These are phyloP conservation scores for Lasioglossum zephyrum DNA, from an alignment of 2,888 invertebrate species.

Conservation along the genomic window DNA sequence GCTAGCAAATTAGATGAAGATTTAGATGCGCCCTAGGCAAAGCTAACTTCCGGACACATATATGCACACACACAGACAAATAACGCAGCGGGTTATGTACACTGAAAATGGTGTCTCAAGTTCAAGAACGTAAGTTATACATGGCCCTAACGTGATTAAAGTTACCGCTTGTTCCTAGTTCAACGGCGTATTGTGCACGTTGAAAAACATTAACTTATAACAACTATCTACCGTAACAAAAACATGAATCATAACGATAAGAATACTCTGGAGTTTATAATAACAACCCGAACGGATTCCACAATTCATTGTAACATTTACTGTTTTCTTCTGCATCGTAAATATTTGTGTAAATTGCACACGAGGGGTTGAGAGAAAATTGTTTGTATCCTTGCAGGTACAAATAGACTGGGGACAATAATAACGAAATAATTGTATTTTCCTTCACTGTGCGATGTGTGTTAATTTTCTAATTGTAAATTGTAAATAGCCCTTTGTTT, in stretches of 20 bases:
- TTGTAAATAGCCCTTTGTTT: too few relatives aligned
- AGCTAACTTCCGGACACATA: conserved; percentile 41
- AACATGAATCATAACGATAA: neutral
- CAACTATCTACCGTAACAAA: neutral
- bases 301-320: rapidly evolving
- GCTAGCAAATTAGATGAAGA: conserved; percentile 51
- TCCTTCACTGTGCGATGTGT: too few relatives aligned
- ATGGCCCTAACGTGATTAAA: conserved; percentile 45
- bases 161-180: conserved; percentile 4
- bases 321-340: neutral
- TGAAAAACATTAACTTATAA: conserved; percentile 1
- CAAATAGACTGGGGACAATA: neutral
- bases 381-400: neutral
- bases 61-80: neutral
- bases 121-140: conserved; percentile 39
- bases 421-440: too few relatives aligned
- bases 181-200: neutral
- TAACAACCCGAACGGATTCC: neutral
- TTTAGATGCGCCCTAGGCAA: conserved; percentile 52
- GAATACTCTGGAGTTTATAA: neutral
- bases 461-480: too few relatives aligned
- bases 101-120: conserved; percentile 42
- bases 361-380: neutral
- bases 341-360: neutral
- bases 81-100: conserved; percentile 14